Evolutionary conservation across 1,140 invertebrate genomes (phyloP).

Genomic region (Conopomorpha cramerella): DNA sequence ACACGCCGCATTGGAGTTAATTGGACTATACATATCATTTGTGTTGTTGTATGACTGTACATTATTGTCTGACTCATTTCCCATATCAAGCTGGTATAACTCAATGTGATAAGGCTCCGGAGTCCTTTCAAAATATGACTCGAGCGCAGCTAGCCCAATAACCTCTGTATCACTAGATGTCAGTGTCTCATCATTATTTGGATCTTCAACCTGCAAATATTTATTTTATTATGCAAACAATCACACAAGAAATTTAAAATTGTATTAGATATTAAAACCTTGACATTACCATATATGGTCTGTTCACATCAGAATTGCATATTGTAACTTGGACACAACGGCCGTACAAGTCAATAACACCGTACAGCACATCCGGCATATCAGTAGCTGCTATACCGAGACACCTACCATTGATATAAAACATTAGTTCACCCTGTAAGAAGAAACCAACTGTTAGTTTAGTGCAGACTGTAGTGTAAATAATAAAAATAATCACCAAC

Average conservation of each 20-base stretch:
- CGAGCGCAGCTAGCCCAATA: constrained; percentile 8
- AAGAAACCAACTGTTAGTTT: too few relatives aligned
- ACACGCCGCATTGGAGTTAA: constrained; percentile 23
- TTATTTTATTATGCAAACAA: too few relatives aligned
- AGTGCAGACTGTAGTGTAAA: too few relatives aligned
- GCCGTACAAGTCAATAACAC: constrained; percentile 89
- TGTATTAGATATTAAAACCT: too few relatives aligned
- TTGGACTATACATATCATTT: constrained; percentile 21
- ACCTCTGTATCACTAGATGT: constrained; percentile 21
- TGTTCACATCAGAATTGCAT: constrained; percentile 31
- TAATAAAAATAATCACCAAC: too few relatives aligned
- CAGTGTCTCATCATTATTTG: constrained; percentile 32
- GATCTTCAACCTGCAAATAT: constrained; percentile 29
- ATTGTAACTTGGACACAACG: constrained; percentile 89
- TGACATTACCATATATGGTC: constrained; percentile 28
- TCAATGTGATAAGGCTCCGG: too few relatives aligned
- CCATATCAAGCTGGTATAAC: too few relatives aligned
- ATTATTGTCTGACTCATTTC: too few relatives aligned
- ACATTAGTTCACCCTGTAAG: constrained; percentile 78
- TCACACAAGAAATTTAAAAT: too few relatives aligned
- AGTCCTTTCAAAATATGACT: constrained; percentile 11
- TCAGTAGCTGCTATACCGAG: constrained; percentile 83
- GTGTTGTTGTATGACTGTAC: too few relatives aligned
- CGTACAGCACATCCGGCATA: constrained; percentile 78
- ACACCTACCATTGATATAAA: constrained; percentile 87